Conservation (phyloP, 2,888 invertebrate genomes). For the Hydropsyche betteni region DNA sequence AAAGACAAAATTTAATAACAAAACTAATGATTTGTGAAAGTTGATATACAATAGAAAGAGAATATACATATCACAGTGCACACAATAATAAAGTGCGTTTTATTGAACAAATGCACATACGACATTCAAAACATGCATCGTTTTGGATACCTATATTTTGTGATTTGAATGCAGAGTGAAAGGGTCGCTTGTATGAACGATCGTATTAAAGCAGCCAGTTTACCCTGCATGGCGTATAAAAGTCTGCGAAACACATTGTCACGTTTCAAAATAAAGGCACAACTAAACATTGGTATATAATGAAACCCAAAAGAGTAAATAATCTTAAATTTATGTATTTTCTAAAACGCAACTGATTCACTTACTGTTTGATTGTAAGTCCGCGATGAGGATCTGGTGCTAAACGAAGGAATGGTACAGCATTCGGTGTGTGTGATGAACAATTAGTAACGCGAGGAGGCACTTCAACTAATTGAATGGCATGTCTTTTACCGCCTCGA, state of each 20-base stretch:
- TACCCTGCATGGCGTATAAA: constrained; percentile 54
- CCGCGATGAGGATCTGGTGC: constrained; percentile 56
- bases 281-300: background rate
- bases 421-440: constrained; percentile 52
- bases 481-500: constrained; percentile 72
- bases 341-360: constrained; percentile 49
- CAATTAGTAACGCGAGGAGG: constrained; percentile 65
- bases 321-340: no score
- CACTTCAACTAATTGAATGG: constrained; percentile 85
- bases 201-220: constrained; percentile 58
- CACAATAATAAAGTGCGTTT: no score
- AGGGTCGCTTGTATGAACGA: constrained; percentile 61
- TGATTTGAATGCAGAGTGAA: constrained; percentile 61
- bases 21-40: background rate
- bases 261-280: background rate
- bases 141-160: constrained; percentile 61
- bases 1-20: background rate
- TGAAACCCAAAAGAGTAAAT: background rate
- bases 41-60: background rate
- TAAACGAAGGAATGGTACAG: constrained; percentile 60
- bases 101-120: no score
- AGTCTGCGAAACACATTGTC: constrained; percentile 44
- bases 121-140: constrained; percentile 5
- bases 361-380: constrained; percentile 77
- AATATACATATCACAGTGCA: background rate